phyloP scores from a whole-genome alignment of 2,797 vertebrate genomes.

The Diglossa cyanea region DNA sequence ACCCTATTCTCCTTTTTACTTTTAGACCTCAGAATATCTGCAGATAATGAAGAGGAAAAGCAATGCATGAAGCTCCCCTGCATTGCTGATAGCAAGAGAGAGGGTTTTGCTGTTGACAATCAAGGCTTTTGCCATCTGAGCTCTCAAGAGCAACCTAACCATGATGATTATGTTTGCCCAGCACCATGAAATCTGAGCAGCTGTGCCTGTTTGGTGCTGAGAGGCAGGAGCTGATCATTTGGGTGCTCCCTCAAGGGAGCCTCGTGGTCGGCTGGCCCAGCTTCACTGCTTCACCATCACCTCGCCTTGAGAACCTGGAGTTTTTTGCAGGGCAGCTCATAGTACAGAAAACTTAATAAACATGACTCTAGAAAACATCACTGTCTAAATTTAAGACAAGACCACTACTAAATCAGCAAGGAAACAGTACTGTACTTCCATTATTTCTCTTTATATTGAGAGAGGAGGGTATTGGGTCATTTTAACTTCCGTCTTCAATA shows the following conservation, averaged over 20 bases:
- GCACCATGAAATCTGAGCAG: not conserved
- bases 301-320: not conserved
- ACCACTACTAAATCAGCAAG: not conserved
- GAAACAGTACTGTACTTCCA: not conserved
- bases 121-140: not conserved
- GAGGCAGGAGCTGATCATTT: not conserved
- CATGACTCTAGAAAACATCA: not conserved
- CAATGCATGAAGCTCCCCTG: fast-evolving
- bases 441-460: not conserved
- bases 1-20: not conserved
- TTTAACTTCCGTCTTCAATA: not conserved
- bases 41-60: not conserved
- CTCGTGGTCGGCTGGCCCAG: not conserved
- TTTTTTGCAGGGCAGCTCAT: not conserved
- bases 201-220: not conserved
- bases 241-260: fast-evolving
- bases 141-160: not conserved
- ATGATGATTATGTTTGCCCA: not conserved
- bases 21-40: not conserved
- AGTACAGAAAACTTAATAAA: not conserved
- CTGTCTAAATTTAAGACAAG: not conserved
- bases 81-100: not conserved
- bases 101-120: not conserved
- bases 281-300: not conserved
- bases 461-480: not conserved